Evolutionary conservation across 2,113 vertebrate species (phyloP).

Genomic region (Mirounga angustirostris): DNA sequence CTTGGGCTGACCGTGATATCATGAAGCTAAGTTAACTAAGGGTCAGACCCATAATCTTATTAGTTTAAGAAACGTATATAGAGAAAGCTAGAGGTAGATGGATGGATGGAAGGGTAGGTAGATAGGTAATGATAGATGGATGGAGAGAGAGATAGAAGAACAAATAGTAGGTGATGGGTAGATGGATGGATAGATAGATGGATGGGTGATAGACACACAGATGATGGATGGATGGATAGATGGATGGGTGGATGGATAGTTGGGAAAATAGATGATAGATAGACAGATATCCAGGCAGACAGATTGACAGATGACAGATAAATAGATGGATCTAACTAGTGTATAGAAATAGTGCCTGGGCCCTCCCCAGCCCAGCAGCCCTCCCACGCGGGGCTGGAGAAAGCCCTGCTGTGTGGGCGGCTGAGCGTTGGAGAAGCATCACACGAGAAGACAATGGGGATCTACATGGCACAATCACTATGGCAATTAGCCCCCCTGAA

Average conservation of each 20-base stretch:
- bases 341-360: accelerated
- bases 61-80: background rate
- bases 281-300: accelerated
- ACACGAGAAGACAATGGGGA: background rate
- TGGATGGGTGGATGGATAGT: background rate
- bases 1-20: background rate
- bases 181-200: background rate
- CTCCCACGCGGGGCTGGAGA: background rate
- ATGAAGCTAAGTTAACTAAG: background rate
- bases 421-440: background rate
- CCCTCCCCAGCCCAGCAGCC: background rate
- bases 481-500: background rate
- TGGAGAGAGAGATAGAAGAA: background rate
- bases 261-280: accelerated
- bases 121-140: no score
- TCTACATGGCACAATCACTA: accelerated
- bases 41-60: background rate
- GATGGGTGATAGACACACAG: no score
- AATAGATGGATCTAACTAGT: background rate
- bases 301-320: background rate
- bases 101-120: background rate
- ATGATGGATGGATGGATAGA: background rate
- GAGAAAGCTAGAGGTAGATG: background rate
- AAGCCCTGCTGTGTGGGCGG: background rate
- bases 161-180: no score